Base-by-base conservation (phyloP, 1,140 invertebrate species). In the Drosophila pachea region DNA sequence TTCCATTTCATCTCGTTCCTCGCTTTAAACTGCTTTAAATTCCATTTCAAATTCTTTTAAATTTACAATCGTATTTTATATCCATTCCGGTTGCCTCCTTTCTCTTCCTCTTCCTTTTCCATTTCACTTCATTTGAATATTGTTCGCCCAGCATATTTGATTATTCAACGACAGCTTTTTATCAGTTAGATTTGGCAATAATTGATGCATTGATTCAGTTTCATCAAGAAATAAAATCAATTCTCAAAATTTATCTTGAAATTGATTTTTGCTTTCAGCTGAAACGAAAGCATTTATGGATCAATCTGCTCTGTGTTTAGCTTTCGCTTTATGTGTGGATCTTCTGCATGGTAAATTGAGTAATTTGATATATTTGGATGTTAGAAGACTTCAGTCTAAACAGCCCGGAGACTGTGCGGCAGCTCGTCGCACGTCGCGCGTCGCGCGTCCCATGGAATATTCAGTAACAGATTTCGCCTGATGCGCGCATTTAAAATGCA, bases 401-500 rank as follows among this genome's bases (percentile, higher is more conserved):
- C 14, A 16, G 38, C 16, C 40, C 43, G 33, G 31, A 43, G 29
- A 56, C 31, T 16, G 9, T 33, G 22, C 22, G 22, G 22, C 1
- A 22, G 22, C 22, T 22, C 22, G 22, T 22, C 1, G 22, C 22
- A 3, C 54, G 31, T 29, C 12, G n/a, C 5, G 9, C 42, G 14
- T 4, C n/a, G 40, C 1, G 42, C 45, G 56, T 12, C 7, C 4
- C 76, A 83, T 78, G 78, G 74, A 78, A 78, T 64, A 78, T 83
- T 83, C 73, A 83, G 68, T 73, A 77, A 69, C 55, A 84, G 74
- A 78, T 9, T 11, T 74, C 66, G 65, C 66, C 60, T 62, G 74
- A 47, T 68, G 60, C 64, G 65, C 56, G 59, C 62, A 83, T 84
- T 86, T 86, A 84, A 84, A 84, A 86, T 84, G 73, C 81, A 84